Percentiles rank a stretch among this genome's conserved stretches.
Evolutionary conservation across 2,113 vertebrate genomes (phyloP).

Genomic region (Equus quagga): DNA sequence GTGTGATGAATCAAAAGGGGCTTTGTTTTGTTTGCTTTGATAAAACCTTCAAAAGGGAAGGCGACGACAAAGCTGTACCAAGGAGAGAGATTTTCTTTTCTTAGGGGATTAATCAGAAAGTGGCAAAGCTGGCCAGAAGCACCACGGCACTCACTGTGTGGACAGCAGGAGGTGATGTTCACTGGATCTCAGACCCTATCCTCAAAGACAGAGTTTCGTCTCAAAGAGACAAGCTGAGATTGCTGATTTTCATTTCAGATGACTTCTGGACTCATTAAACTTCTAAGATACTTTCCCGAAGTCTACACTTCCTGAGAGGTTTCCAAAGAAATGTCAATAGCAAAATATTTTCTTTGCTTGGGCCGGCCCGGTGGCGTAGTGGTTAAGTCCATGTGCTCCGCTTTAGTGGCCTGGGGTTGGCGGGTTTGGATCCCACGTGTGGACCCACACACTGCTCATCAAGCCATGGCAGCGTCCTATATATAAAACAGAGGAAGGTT

Average conservation of each 20-base stretch:
- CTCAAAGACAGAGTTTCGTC: rapidly evolving
- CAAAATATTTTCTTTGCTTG: background rate
- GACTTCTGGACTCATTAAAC: background rate
- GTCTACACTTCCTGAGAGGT: background rate
- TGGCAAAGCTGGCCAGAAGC: background rate
- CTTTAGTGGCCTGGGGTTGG: too few relatives aligned
- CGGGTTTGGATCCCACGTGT: too few relatives aligned
- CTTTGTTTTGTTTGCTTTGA: conserved; percentile 63
- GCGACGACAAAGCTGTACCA: background rate
- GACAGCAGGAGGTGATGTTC: background rate
- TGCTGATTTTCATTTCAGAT: background rate
- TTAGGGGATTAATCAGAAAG: conserved; percentile 30
- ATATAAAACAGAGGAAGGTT: too few relatives aligned
- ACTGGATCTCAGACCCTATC: rapidly evolving
- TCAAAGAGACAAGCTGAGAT: background rate
- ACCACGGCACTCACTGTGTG: rapidly evolving
- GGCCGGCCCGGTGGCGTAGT: too few relatives aligned
- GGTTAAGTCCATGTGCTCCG: too few relatives aligned
- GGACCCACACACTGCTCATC: too few relatives aligned
- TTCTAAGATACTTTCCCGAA: background rate
- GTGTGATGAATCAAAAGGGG: background rate
- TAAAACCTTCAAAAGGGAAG: conserved; percentile 57
- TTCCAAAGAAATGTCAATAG: conserved; percentile 12
- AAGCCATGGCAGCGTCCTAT: too few relatives aligned
- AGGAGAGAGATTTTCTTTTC: background rate